Base-by-base conservation (phyloP, 2,113 vertebrate species). In the Eurystomus gularis region DNA sequence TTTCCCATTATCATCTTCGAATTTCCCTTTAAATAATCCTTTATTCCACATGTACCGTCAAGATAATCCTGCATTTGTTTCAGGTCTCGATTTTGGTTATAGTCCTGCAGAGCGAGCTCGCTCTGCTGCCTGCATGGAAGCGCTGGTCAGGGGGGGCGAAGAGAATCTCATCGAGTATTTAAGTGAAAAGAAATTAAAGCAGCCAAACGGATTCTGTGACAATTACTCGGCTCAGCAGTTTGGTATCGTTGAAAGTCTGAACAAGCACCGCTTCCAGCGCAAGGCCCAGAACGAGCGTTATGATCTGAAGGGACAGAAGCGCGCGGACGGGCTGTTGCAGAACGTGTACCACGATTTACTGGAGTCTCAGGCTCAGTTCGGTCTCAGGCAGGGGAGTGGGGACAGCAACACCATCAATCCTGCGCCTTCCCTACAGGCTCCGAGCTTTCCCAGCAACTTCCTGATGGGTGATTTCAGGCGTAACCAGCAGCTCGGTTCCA, bases 141-240 rank as follows among this genome's bases (percentile, higher is more conserved):
- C 97, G 35, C 95, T 97, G 20, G 86, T 78, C 52, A 98, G 97
- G 80, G 86, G 82, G 77, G 96, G 90, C 78, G 98, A 98, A 81
- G 98, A 98, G 91, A 97, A 91, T 66, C 91, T 98, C 69, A 90
- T 96, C 13, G 97, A 98, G 61, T 97, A 96, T 19, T 90, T 98
- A 79, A 97, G 83, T n/a, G 98, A 98, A 62, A 98, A 98, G 96
- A 98, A 98, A 94, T 33, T 97, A 58, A 98, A 98, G 95, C 98
- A 97, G 82, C 92, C 96, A 42, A 98, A 98, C 11, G 97, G 98
- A 54, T 97, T 98, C 88, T 97, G 96, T 93, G 98, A 98, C 80
- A 97, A 69, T 92, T 98, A 96, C 23, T 96, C 97, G 93, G 90
- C 95, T 91, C 97, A 98, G 82, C 98, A 98, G 65, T 93, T 97